Percentiles rank a stretch among this genome's conserved stretches.
These are phyloP conservation scores for Suillia variegata DNA, from an alignment of 2,888 invertebrate genomes.

Conservation along the genomic window DNA sequence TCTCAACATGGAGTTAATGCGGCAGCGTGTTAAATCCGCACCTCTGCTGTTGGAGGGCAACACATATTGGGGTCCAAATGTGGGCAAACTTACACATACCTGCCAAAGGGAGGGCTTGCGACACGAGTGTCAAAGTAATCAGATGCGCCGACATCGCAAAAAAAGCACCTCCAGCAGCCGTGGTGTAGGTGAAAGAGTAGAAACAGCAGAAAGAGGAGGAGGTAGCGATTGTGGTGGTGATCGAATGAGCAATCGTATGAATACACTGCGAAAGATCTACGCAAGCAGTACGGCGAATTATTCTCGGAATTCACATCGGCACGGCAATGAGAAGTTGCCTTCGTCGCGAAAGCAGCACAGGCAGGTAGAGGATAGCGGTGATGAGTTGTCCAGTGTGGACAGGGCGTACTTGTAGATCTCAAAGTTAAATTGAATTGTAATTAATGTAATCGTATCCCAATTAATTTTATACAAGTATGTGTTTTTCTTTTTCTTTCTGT, in stretches of 20 bases:
- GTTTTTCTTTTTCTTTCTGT: no score
- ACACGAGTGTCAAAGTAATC: conserved; percentile 45
- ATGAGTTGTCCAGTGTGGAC: conserved; percentile 56
- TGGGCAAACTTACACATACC: conserved; percentile 54
- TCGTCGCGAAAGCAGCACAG: conserved; percentile 3
- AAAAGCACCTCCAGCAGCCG: conserved; percentile 28
- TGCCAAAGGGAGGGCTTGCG: conserved; percentile 49
- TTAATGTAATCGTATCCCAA: no score
- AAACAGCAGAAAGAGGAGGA: conserved; percentile 21
- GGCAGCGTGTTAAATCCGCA: conserved; percentile 58
- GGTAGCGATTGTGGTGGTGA: conserved; percentile 12
- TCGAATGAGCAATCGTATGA: conserved; percentile 30
- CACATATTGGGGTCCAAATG: conserved; percentile 55
- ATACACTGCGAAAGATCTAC: conserved; percentile 45
- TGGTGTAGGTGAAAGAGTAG: no score
- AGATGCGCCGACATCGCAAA: conserved; percentile 34
- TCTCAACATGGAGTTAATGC: conserved; percentile 59
- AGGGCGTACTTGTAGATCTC: conserved; percentile 53
- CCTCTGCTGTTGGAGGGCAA: conserved; percentile 57
- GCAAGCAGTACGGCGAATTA: conserved; percentile 30
- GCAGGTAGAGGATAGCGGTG: conserved; percentile 45
- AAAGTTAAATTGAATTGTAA: no score
- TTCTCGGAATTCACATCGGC: conserved; percentile 35
- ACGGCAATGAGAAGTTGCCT: conserved; percentile 22
- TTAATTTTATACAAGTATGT: no score